Evolutionary conservation across 2,797 vertebrate species (phyloP), one percentile per base, ranked within the genome.

Genomic region (Pipistrellus nathusii): DNA sequence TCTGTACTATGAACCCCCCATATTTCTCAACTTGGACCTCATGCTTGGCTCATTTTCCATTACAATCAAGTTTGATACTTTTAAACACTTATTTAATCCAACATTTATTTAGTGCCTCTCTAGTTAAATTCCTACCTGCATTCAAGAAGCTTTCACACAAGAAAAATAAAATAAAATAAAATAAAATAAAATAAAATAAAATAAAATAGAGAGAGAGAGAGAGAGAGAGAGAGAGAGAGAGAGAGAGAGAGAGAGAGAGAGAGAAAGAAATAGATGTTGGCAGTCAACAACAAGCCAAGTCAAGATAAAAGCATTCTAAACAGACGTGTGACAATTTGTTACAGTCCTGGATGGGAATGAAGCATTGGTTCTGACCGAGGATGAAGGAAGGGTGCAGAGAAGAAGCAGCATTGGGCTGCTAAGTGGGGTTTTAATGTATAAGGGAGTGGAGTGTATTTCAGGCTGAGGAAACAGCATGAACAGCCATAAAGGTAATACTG

Each of bases 11-110:
- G 32, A 30, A 17, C 14, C 77, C 8, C 21, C 21, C 71, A 0
- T 17, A 20, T 64, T 85, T 89, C 30, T 30, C 57, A 64, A 66
- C 32, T 69, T 68, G 38, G 64, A 84, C 32, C 64, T 77, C 55
- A 41, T 15, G 46, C 6, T 82, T 78, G 57, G 44, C 8, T 41
- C 15, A 46, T 86, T 94, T 88, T 86, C 62, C 25, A 69, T 17
- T 23, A 32, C 8, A 38, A 66, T 48, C 69, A 27, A 71, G 13
- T 85, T 85, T 77, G 5, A 25, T 13, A 53, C 71, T 71, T 80
- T 95, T 32, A 84, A 72, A 85, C 88, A 38, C 10, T 21, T 14
- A 88, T 44, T 62, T 90, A 46, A 88, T 69, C 25, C 72, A 92
- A 59, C 25, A 46, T 88, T 71, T 69, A 48, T 80, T 75, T 84